Evolutionary conservation across 2,113 vertebrate species (phyloP).

Genomic region (Alouatta palliata): DNA sequence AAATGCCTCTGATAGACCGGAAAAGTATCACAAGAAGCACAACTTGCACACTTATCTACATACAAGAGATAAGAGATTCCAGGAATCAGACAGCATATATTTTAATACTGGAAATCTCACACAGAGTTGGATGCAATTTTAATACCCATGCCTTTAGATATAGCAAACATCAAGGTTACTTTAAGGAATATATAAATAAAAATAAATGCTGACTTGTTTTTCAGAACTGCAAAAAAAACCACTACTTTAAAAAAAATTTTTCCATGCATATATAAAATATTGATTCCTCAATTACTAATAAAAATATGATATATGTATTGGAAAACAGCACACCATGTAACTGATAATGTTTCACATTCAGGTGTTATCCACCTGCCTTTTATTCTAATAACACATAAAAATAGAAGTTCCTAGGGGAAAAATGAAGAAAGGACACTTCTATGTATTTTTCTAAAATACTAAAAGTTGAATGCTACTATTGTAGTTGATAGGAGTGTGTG

Average conservation of each 20-base stretch:
- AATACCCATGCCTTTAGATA: not conserved
- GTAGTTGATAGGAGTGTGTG: not conserved
- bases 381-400: not conserved
- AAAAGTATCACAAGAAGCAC: not conserved
- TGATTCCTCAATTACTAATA: not conserved
- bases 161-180: not conserved
- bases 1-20: not conserved
- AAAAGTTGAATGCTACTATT: not conserved
- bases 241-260: not conserved
- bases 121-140: not conserved
- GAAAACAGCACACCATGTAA: not conserved
- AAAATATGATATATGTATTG: not conserved
- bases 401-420: not conserved
- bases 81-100: not conserved
- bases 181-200: not conserved
- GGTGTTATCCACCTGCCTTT: not conserved
- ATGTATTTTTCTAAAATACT: not conserved
- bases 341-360: not conserved
- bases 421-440: not conserved
- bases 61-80: not conserved
- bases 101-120: not conserved
- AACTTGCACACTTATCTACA: not conserved
- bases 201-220: not conserved
- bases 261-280: not conserved
- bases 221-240: not conserved